These are phyloP conservation scores for Dryobotodes eremita DNA, from an alignment of 2,888 invertebrate genomes.

Conservation along the genomic window DNA sequence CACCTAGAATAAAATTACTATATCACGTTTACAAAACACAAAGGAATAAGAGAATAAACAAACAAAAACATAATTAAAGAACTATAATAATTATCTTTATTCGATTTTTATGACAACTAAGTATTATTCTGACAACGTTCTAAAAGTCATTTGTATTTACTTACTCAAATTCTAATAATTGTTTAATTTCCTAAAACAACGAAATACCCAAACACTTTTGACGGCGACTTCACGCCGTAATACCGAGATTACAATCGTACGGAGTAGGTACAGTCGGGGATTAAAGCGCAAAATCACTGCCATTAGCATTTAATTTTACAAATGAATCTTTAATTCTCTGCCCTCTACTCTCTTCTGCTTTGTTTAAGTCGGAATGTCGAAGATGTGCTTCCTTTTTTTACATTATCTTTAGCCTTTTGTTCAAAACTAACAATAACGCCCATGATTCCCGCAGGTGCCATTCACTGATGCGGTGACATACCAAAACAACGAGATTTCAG, in stretches of 20 bases:
- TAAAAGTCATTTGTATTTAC: not conserved
- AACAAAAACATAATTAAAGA: not conserved
- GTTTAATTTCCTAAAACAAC: not conserved
- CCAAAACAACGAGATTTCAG: not conserved
- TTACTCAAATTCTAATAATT: not conserved
- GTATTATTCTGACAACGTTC: not conserved
- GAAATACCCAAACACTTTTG: slow-evolving; percentile 67
- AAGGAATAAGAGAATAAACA: not conserved
- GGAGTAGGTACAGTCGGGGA: slow-evolving; percentile 80
- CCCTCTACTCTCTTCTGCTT: slow-evolving; percentile 74
- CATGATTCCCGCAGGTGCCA: not conserved
- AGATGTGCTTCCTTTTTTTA: not conserved
- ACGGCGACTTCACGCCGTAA: slow-evolving; percentile 74
- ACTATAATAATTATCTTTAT: not conserved
- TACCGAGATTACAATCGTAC: slow-evolving; percentile 77
- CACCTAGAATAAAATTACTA: too few species aligned
- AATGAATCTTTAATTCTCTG: slow-evolving; percentile 87
- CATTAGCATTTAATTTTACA: slow-evolving; percentile 89
- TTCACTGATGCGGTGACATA: not conserved
- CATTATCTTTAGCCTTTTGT: not conserved
- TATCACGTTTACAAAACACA: too few species aligned
- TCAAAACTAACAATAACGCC: not conserved
- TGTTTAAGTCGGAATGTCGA: slow-evolving; percentile 32
- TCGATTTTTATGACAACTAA: not conserved
- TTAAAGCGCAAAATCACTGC: slow-evolving; percentile 84